Percentiles rank a stretch among this genome's conserved stretches.
These are phyloP conservation scores for Centropyge bicolor DNA, from an alignment of 2,797 vertebrate genomes.

Conservation along the genomic window DNA sequence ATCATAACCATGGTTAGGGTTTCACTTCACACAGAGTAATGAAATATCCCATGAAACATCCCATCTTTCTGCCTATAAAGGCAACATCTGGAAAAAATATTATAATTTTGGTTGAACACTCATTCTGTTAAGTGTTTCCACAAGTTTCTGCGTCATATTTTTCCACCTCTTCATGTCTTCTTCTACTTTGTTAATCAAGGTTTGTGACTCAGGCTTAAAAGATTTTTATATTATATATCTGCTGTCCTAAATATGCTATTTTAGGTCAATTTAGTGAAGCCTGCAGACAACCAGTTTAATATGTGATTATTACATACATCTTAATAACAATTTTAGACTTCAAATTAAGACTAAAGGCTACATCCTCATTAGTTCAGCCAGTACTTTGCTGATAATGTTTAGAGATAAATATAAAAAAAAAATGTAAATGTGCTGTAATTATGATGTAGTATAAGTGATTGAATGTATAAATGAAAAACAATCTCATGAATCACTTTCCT, in stretches of 20 bases:
- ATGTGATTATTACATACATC: background rate
- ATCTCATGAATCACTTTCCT: conserved; percentile 1
- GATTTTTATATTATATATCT: background rate
- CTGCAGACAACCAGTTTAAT: background rate
- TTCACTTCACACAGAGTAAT: background rate
- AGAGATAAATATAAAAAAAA: background rate
- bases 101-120: background rate
- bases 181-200: no score
- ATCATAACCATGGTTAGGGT: conserved; percentile 12
- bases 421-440: background rate
- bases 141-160: no score
- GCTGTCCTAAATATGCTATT: background rate
- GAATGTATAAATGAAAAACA: conserved; percentile 10
- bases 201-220: no score
- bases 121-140: no score
- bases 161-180: no score
- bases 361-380: background rate
- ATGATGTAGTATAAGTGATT: background rate
- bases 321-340: background rate
- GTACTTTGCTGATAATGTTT: background rate
- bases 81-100: background rate
- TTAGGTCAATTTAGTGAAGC: background rate
- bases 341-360: background rate
- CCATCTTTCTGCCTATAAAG: background rate
- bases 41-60: background rate